Percentiles rank a stretch among this genome's conserved stretches.
Conservation (phyloP, 2,113 vertebrate genomes). For the Scomber japonicus region DNA sequence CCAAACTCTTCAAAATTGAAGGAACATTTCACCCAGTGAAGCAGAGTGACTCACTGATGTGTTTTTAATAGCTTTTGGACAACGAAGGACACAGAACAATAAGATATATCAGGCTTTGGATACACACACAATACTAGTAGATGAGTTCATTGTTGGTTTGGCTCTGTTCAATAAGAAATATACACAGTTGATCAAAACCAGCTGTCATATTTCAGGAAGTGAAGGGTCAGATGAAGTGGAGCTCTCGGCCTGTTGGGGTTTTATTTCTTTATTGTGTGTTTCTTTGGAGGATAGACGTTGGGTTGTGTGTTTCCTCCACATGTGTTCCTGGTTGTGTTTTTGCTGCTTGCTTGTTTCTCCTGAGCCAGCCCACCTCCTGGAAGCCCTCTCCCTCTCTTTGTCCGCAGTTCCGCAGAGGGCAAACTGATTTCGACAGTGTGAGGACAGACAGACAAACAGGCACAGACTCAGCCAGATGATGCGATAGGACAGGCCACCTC, state of each 20-base stretch:
- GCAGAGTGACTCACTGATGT: too few species aligned
- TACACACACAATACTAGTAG: too few species aligned
- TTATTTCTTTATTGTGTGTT: neutral
- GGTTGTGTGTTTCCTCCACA: neutral
- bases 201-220: neutral
- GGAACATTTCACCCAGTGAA: too few species aligned
- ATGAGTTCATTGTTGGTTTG: too few species aligned
- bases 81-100: too few species aligned
- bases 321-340: slow-evolving; percentile 54
- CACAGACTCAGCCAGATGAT: slow-evolving; percentile 68
- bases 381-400: slow-evolving; percentile 89
- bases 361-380: slow-evolving; percentile 73
- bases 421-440: slow-evolving; percentile 99
- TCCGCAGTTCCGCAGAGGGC: slow-evolving; percentile 92
- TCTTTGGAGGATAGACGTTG: neutral
- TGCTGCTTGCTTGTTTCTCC: slow-evolving; percentile 53
- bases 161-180: too few species aligned
- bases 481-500: slow-evolving; percentile 65
- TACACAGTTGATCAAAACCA: neutral
- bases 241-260: neutral
- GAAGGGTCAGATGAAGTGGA: neutral
- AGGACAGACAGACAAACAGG: slow-evolving; percentile 85
- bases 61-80: too few species aligned
- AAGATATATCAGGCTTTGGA: too few species aligned
- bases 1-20: too few species aligned